These are phyloP conservation scores for Drosophila tristis DNA, from an alignment of 1,140 invertebrate genomes.

Conservation along the genomic window DNA sequence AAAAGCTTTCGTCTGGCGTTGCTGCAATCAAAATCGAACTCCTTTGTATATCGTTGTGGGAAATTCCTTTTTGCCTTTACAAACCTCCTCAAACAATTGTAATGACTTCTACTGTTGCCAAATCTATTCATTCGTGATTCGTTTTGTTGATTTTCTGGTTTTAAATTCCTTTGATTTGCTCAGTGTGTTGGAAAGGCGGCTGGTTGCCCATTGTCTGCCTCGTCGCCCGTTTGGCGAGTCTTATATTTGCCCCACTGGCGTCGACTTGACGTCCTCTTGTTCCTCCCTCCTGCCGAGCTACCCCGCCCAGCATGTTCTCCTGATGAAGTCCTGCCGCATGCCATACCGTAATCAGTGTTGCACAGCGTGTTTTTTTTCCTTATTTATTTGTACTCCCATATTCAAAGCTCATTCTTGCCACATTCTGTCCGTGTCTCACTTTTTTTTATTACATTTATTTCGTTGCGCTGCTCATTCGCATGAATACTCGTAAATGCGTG, in stretches of 20 bases:
- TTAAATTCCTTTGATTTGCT: too few relatives aligned
- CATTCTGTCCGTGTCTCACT: conserved; percentile 21
- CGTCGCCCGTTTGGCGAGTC: conserved; percentile 58
- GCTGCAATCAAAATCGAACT: too few relatives aligned
- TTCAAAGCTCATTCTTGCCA: too few relatives aligned
- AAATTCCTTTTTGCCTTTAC: too few relatives aligned
- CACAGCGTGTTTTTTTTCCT: conserved; percentile 58
- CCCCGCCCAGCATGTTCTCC: conserved; percentile 4
- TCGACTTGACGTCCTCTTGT: conserved; percentile 35
- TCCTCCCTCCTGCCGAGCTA: background rate
- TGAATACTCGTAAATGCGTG: conserved; percentile 14
- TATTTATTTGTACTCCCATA: conserved; percentile 11
- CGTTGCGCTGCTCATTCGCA: conserved; percentile 42
- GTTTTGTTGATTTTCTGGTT: background rate
- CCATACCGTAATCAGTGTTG: conserved; percentile 68
- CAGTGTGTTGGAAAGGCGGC: background rate
- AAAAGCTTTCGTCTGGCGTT: too few relatives aligned
- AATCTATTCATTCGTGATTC: background rate
- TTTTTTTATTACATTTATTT: conserved; percentile 70
- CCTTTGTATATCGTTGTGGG: too few relatives aligned
- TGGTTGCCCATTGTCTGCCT: conserved; percentile 40
- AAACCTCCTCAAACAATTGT: too few relatives aligned
- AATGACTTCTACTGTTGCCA: background rate
- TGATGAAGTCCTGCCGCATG: conserved; percentile 63
- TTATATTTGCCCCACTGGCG: conserved; percentile 31